These are phyloP conservation scores for Erynnis tages DNA, from an alignment of 2,888 invertebrate species.

Conservation along the genomic window DNA sequence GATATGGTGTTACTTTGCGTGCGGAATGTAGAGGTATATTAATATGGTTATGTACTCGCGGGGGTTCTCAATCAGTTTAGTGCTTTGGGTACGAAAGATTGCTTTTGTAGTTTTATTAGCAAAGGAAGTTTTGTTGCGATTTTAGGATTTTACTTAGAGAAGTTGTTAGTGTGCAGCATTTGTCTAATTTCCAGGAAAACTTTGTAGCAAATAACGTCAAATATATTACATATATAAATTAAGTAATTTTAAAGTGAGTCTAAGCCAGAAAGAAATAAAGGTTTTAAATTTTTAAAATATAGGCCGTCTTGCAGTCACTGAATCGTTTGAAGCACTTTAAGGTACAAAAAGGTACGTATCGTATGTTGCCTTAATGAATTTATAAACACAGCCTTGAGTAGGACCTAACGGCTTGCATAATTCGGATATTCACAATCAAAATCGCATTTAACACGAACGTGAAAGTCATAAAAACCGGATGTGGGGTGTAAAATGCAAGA, in stretches of 20 bases:
- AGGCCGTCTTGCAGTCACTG: not conserved
- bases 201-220: no score
- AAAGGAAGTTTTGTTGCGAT: no score
- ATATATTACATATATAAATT: no score
- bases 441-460: conserved; percentile 36
- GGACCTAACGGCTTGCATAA: conserved; percentile 23
- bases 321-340: not conserved
- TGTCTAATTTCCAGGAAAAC: no score
- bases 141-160: no score
- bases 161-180: no score
- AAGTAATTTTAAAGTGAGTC: no score
- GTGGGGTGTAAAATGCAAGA: conserved; percentile 38
- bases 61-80: conserved; percentile 15
- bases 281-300: no score
- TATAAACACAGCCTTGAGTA: conserved; percentile 25
- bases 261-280: no score
- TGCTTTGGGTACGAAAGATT: conserved; percentile 1
- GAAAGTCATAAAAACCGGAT: conserved; percentile 40
- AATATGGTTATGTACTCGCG: conserved; percentile 34
- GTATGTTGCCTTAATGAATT: conserved; percentile 22
- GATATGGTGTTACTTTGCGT: conserved; percentile 80
- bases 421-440: conserved; percentile 29
- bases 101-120: no score
- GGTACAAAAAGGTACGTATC: conserved; percentile 8
- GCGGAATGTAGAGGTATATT: conserved; percentile 62